phyloP scores from a whole-genome alignment of 2,888 invertebrate species.

The Scrobipalpa atriplicella region DNA sequence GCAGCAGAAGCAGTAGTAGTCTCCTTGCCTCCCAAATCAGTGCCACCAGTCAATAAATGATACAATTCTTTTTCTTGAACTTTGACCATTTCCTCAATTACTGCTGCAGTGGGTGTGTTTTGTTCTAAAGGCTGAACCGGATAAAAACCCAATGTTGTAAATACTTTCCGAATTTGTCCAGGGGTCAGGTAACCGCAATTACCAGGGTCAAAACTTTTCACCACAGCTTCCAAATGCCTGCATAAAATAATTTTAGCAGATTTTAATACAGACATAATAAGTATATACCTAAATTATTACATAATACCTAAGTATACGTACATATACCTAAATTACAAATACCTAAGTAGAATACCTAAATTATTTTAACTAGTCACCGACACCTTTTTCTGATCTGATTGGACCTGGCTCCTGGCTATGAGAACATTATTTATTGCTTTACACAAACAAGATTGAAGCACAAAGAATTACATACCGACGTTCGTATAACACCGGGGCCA shows the following conservation, averaged over 20 bases:
- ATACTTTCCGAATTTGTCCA: slow-evolving; percentile 66
- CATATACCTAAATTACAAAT: no score
- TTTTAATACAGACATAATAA: background rate
- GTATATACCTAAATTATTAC: background rate
- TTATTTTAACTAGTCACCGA: no score
- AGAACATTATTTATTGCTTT: no score
- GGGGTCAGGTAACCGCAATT: slow-evolving; percentile 67
- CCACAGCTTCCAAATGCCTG: slow-evolving; percentile 66
- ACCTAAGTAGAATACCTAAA: no score
- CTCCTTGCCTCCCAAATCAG: background rate
- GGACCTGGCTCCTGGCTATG: no score
- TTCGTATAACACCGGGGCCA: slow-evolving; percentile 68
- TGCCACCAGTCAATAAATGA: slow-evolving; percentile 55
- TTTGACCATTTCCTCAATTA: slow-evolving; percentile 47
- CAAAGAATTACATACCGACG: slow-evolving; percentile 48
- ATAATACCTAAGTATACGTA: no score
- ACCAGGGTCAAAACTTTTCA: slow-evolving; percentile 74
- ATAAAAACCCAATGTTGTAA: slow-evolving; percentile 59
- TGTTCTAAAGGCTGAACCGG: slow-evolving; percentile 48
- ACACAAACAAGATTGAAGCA: background rate
- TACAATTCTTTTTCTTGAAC: slow-evolving; percentile 61
- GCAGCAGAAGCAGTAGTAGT: background rate
- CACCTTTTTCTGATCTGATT: no score
- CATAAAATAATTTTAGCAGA: slow-evolving; percentile 17
- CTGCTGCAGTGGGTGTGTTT: slow-evolving; percentile 47